Conservation (phyloP, 2,888 invertebrate species). For the Meandrusa payeni region DNA sequence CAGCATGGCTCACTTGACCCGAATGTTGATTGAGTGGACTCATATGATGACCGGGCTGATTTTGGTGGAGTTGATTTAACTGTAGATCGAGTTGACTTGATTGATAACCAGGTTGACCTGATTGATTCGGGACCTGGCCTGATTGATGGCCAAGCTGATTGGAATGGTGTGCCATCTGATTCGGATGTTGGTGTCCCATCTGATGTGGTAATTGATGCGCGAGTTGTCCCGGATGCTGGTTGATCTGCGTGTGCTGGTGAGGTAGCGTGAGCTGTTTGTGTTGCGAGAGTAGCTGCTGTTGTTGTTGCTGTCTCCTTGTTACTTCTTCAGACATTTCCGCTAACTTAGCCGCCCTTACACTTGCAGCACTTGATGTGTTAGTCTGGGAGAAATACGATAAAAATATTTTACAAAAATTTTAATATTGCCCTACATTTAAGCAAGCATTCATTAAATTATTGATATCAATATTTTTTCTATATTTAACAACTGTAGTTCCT, state of each 20-base stretch:
- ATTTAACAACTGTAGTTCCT: too few relatives aligned
- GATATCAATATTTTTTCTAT: too few relatives aligned
- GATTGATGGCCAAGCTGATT: constrained; percentile 5
- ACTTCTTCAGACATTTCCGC: constrained; percentile 92
- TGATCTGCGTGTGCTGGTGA: constrained; percentile 21
- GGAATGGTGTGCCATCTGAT: constrained; percentile 17
- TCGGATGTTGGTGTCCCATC: constrained; percentile 15
- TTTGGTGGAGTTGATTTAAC: constrained; percentile 20
- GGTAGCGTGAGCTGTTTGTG: constrained; percentile 30
- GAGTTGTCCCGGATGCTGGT: constrained; percentile 21
- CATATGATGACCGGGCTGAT: constrained; percentile 14
- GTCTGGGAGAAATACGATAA: constrained; percentile 36
- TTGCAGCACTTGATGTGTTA: constrained; percentile 46
- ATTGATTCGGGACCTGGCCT: constrained; percentile 7
- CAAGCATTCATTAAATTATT: too few relatives aligned
- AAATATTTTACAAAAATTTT: too few relatives aligned
- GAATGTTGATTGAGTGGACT: constrained; percentile 10
- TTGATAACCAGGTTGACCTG: constrained; percentile 12
- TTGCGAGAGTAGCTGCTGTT: constrained; percentile 42
- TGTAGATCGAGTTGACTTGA: constrained; percentile 21
- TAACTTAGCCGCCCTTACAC: constrained; percentile 82
- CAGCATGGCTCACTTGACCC: constrained; percentile 4
- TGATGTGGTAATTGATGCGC: constrained; percentile 13
- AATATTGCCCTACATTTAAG: too few relatives aligned
- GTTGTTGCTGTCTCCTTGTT: constrained; percentile 80